Evolutionary conservation across 1,140 invertebrate species (phyloP), one percentile per base, ranked within the genome.

Genomic region (Orius laevigatus): DNA sequence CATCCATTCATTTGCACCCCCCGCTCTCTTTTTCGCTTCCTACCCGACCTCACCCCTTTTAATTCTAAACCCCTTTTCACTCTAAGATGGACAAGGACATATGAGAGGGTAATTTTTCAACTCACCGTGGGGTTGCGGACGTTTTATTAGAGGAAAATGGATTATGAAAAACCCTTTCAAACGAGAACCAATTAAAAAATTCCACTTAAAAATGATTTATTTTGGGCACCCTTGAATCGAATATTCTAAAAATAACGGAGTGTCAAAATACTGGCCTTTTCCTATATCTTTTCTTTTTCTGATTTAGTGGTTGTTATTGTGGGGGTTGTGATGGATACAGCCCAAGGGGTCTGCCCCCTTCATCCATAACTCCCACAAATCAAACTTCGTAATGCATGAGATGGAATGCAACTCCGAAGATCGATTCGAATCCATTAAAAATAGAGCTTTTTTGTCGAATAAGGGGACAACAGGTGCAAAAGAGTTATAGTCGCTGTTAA

Each of bases 271-370:
- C n/a, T 38, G 36, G n/a, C 36, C 36, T 38, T 38, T 16, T 38
- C 15, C 11, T 38, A 3, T 10, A 10, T 38, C 3, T 38, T 4
- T 38, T 10, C 11, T 38, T 16, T 12, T n/a, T n/a, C 36, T 45
- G 43, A 45, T 45, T 12, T 45, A 45, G 19, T 45, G 43, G 43
- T 45, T 45, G 43, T 45, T 45, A 45, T 45, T 45, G 43, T 45
- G 25, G n/a, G 25, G 43, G 43, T 45, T 32, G 43, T 45, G 43
- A 45, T 45, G 43, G 43, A 45, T 45, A 45, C 25, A n/a, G 15
- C 25, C 43, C 43, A 15, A 12, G 43, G 43, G 43, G 43, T 31
- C 19, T 16, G 2, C 43, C 25, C 32, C 5, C 10, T 10, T 10
- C 19, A 45, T 45, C 25, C 18, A 32, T 31, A 12, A 31, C 25